Conservation (phyloP, 2,888 invertebrate species). For the Drosophila quasianomalipes region DNA sequence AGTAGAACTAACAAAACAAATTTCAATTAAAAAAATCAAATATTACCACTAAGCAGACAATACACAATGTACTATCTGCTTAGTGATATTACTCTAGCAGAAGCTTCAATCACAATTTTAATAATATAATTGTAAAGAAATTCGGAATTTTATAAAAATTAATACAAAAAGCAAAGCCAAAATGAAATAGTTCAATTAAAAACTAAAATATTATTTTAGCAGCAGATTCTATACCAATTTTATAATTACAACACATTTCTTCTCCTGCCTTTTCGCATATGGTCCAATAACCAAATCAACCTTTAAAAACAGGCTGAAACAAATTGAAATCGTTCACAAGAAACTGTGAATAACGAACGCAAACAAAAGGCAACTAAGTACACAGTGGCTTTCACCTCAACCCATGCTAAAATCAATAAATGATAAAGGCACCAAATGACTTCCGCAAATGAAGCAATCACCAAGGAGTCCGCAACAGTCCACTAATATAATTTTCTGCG, state of each 20-base stretch:
- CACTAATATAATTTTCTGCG: conserved; percentile 15
- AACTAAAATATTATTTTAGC: background rate
- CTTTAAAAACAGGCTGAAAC: background rate
- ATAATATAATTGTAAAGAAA: background rate
- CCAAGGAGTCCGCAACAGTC: conserved; percentile 15
- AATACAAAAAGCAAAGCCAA: background rate
- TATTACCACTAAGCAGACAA: background rate
- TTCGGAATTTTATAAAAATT: background rate
- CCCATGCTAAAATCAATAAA: conserved; percentile 46
- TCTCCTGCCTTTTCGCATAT: background rate
- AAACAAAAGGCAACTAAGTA: background rate
- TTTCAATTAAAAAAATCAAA: background rate
- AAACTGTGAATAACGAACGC: background rate
- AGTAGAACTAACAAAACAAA: background rate
- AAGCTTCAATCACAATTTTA: background rate
- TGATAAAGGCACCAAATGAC: conserved; percentile 30
- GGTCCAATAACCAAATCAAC: background rate
- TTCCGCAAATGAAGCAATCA: conserved; percentile 41
- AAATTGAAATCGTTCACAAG: background rate
- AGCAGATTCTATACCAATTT: background rate
- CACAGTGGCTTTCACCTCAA: conserved; percentile 18
- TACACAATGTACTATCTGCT: background rate
- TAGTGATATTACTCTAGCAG: background rate
- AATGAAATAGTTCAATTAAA: background rate
- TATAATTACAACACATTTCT: background rate